Conservation (phyloP, 1,140 invertebrate species). For the Tetranychus urticae region DNA sequence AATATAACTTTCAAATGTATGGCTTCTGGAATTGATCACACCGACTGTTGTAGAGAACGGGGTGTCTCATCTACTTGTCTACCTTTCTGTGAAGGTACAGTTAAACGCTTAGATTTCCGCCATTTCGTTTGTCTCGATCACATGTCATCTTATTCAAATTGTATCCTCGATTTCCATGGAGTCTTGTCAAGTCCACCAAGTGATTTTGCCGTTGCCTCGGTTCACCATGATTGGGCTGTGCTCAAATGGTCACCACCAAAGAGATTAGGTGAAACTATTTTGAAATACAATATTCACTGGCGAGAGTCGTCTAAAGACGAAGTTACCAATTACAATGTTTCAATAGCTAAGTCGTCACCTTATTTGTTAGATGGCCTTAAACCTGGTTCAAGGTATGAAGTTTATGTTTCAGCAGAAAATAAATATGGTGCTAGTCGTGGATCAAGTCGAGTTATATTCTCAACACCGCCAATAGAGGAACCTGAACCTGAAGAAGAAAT, state of each 20-base stretch:
- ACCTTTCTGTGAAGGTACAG: constrained; percentile 38
- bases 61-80: constrained; percentile 42
- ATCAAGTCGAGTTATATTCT: constrained; percentile 44
- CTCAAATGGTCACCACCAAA: constrained; percentile 48
- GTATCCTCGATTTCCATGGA: constrained; percentile 52
- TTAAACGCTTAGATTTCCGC: constrained; percentile 41
- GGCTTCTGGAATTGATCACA: constrained; percentile 35
- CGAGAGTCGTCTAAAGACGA: constrained; percentile 24
- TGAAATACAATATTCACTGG: constrained; percentile 39
- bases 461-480: constrained; percentile 19
- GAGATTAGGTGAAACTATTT: constrained; percentile 38
- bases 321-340: constrained; percentile 21
- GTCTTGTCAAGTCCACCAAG: constrained; percentile 44
- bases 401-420: constrained; percentile 54
- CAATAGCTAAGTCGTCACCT: constrained; percentile 26
- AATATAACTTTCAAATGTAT: constrained; percentile 45
- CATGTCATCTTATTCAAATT: constrained; percentile 49
- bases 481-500: not conserved
- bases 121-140: constrained; percentile 41
- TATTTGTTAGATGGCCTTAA: constrained; percentile 44
- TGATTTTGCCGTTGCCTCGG: constrained; percentile 37
- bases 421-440: constrained; percentile 44
- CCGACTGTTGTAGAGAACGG: constrained; percentile 37
- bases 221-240: constrained; percentile 45
- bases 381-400: constrained; percentile 44